Base-by-base conservation (phyloP, 2,888 invertebrate genomes). In the Catonia carolina region DNA sequence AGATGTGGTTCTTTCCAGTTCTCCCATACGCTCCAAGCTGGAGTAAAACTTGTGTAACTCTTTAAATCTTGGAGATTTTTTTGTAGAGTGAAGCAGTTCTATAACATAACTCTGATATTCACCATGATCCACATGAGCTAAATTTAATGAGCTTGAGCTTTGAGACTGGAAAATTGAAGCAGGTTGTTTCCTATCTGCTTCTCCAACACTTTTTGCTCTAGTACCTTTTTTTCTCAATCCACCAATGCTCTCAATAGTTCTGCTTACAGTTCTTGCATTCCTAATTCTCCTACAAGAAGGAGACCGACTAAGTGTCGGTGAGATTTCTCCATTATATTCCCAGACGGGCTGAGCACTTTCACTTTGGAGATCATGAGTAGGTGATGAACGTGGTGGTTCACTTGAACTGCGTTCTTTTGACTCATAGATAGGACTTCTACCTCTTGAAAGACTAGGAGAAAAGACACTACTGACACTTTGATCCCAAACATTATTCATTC, bases 31-130 rank as follows among this genome's bases (percentile, higher is more conserved):
- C 72, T 93, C 93, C 60, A 95, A 76, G 63, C 86, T 89, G 31
- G 83, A 78, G 69, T 93, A 95, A 70, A 94, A 90, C 55, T 85
- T 82, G 68, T 89, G 88, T 1, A 95, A 75, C 65, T 92, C 91
- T 50, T 84, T 81, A 71, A 94, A 95, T 60, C 87, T 79, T 56
- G 86, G 86, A 0, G 88, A 89, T 70, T 83, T 84, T 52, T 78
- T 77, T 63, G 82, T 81, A 2, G 83, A 78, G 57, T 75, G 72
- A 66, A 82, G 71, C 66, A 85, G 73, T 63, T 85, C 85, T 27
- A 78, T 72, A 45, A 86, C 75, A 66, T 86, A 86, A 61, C 80
- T 80, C 62, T 82, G 82, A 67, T 84, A 85, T 61, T 85, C 83
- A 22, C 61, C 59, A 23, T 62, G 62, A 35, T 67, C 66, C 4